Evolutionary conservation across 1,140 invertebrate species (phyloP).

Genomic region (Ladona fulva): DNA sequence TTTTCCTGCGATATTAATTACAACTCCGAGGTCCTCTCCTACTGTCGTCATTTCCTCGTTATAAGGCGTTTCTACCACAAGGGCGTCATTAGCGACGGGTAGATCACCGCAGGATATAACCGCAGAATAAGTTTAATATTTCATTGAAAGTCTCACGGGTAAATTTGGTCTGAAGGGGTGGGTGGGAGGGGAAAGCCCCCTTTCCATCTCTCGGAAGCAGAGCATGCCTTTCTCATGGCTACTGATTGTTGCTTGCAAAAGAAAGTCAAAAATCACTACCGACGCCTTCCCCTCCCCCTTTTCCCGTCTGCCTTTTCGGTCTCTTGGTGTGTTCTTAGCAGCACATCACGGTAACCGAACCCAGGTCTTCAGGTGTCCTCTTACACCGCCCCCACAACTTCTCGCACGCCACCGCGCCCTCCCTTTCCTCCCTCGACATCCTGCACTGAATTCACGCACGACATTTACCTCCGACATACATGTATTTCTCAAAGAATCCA

Average conservation of each 20-base stretch:
- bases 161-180: background rate
- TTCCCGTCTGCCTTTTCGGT: conserved; percentile 2
- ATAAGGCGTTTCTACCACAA: no score
- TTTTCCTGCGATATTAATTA: no score
- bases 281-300: background rate
- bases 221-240: conserved; percentile 2
- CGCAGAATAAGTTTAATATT: conserved; percentile 8
- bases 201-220: background rate
- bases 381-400: background rate
- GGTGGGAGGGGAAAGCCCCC: background rate
- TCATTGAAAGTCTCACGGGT: background rate
- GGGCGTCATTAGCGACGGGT: background rate
- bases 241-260: background rate
- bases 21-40: no score
- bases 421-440: background rate
- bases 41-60: no score
- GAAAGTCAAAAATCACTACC: background rate
- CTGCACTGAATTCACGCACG: no score
- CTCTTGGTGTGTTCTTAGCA: background rate
- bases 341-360: conserved; percentile 2
- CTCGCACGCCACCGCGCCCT: background rate
- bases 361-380: background rate
- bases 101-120: background rate
- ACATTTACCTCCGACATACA: no score
- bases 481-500: no score